Base-by-base conservation (phyloP, 2,113 vertebrate species). In the Lagopus leucura region DNA sequence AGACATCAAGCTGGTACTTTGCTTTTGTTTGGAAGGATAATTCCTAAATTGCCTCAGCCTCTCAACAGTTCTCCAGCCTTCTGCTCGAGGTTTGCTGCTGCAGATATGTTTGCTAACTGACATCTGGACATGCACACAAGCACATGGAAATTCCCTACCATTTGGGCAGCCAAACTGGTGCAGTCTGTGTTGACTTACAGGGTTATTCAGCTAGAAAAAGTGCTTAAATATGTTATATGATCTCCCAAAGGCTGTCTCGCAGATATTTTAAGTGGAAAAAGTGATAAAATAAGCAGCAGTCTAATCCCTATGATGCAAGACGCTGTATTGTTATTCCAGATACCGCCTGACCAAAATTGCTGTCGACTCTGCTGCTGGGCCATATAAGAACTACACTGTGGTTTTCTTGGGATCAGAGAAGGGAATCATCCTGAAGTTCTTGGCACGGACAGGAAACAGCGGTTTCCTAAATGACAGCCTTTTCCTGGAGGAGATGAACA, bases 341-440 rank as follows among this genome's bases (percentile, higher is more conserved):
- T 99, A 99, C 94, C 99, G 99, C 7, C 97, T 99, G 97, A 99
- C 99, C 13, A 99, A 98, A 96, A 99, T 99, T 47, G 98, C 98
- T 1, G 99, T 99, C 95, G 99, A 99, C 96, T 98, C 97, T 17
- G 92, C 98, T 48, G 99, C 99, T 13, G 99, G 99, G 3, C 99
- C 99, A 0, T 94, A 99, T 95, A 98, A 97, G 90, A 99, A 99
- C 96, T 98, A 99, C 93, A 99, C 99, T 0, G 98, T 99, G 70
- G 99, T 99, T 95, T 99, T 99, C 97, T 97, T 99, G 97, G 99
- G 99, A 75, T 99, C 99, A 3, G 99, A 99, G 96, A 99, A 98
- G 90, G 99, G 99, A 93, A 99, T 99, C 96, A 98, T 99, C 95
- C 97, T 99, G 94, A 99, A 99, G 97, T 99, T 99, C 95, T 97